phyloP scores from a whole-genome alignment of 1,140 invertebrate genomes.

The Homarus americanus region DNA sequence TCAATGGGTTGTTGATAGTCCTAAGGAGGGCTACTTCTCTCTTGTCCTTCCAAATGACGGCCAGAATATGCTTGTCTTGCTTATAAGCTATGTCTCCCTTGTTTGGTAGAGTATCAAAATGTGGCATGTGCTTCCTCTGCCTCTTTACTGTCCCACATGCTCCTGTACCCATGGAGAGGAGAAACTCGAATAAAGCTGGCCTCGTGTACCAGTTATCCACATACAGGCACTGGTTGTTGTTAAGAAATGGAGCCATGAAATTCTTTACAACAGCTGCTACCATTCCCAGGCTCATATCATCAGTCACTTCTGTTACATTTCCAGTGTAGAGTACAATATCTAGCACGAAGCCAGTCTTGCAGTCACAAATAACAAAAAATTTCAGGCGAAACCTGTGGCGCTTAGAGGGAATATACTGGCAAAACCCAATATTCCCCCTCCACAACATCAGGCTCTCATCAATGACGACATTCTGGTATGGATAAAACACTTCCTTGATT shows the following conservation, averaged over 20 bases:
- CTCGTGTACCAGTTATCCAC: neutral
- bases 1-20: too few relatives aligned
- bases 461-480: neutral
- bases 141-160: neutral
- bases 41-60: too few relatives aligned
- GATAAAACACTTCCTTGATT: neutral
- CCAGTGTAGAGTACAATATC: neutral
- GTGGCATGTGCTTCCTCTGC: neutral
- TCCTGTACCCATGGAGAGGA: neutral
- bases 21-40: too few relatives aligned
- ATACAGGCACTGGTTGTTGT: neutral
- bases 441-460: conserved; percentile 1
- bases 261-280: neutral
- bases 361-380: neutral
- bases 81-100: too few relatives aligned
- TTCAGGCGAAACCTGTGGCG: neutral
- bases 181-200: neutral
- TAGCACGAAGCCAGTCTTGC: neutral
- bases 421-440: neutral
- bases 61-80: too few relatives aligned
- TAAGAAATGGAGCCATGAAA: neutral
- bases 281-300: neutral
- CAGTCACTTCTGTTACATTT: neutral
- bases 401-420: neutral
- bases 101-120: neutral